Conservation (phyloP, 2,113 vertebrate species). For the Trogon melanurus region DNA sequence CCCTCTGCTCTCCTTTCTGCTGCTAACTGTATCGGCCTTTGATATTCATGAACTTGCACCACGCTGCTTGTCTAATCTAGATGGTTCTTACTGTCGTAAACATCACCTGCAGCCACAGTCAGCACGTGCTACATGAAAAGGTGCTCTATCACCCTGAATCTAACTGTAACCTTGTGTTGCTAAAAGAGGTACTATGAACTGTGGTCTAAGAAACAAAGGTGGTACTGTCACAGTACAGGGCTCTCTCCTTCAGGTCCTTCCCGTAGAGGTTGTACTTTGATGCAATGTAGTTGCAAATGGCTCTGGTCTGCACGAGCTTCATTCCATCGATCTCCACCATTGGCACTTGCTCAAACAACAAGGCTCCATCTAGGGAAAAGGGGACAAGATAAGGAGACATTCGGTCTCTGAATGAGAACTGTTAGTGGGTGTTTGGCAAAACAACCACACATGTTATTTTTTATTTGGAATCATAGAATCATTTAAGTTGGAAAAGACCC, state of each 20-base stretch:
- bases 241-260: conserved; percentile 81
- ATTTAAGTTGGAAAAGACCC: background rate
- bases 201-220: background rate
- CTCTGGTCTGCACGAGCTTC: conserved; percentile 7
- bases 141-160: background rate
- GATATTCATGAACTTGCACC: background rate
- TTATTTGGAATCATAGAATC: background rate
- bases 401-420: background rate
- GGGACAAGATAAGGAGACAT: background rate
- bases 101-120: background rate
- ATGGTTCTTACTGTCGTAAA: background rate
- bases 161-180: background rate
- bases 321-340: conserved; percentile 84
- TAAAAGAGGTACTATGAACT: background rate
- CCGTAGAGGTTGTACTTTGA: conserved; percentile 84
- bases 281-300: conserved; percentile 82
- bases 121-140: background rate
- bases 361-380: conserved; percentile 62
- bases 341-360: conserved; percentile 88
- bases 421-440: background rate
- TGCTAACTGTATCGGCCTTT: background rate
- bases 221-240: conserved; percentile 68
- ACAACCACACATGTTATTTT: background rate
- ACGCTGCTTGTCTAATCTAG: background rate
- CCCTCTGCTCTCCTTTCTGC: background rate